Evolutionary conservation across 2,797 vertebrate species (phyloP), one percentile per base, ranked within the genome.

Genomic region (Silurus aristotelis): DNA sequence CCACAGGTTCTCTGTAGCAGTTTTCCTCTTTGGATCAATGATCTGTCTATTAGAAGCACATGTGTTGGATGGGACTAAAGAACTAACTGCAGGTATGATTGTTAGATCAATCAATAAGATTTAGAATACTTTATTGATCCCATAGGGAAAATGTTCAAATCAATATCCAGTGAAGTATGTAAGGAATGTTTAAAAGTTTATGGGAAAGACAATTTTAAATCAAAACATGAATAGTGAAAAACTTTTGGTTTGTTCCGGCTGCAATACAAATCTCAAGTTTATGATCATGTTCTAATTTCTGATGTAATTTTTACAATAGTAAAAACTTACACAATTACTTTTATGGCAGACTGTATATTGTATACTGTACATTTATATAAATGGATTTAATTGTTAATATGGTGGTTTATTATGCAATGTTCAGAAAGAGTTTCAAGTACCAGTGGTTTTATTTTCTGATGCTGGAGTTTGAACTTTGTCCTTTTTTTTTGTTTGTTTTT

Each of bases 1-100:
- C 25, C 9, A 61, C 72, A 94, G 94, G 92, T 87, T 91, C 58
- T 89, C 87, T 70, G 31, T 89, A 61, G 43, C 87, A 25, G 75
- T 90, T 83, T 83, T 92, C 31, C 58, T 94, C 43, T 67, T 92
- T 83, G 84, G 88, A 71, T 77, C 25, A 0, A 84, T 83, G 67
- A 48, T 84, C 85, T 89, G 87, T 80, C 58, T 89, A 79, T 82
- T 88, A 85, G 86, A 90, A 79, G 61, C 84, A 80, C 76, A 22
- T n/a, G n/a, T 85, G 20, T 63, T 86, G 64, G 88, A 87, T 38
- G 80, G n/a, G 43, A 72, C 70, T 20, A 87, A 73, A 80, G 15
- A 38, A 6, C 80, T 88, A 58, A 46, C 31, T 31, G 83, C 89
- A 89, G 91, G 92, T 93, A 87, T 27, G 79, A 67, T 55, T 66